A percentile compares a stretch with the other conserved stretches of the same genome.
Conservation (phyloP, 2,113 vertebrate genomes). For the Oceanites oceanicus region DNA sequence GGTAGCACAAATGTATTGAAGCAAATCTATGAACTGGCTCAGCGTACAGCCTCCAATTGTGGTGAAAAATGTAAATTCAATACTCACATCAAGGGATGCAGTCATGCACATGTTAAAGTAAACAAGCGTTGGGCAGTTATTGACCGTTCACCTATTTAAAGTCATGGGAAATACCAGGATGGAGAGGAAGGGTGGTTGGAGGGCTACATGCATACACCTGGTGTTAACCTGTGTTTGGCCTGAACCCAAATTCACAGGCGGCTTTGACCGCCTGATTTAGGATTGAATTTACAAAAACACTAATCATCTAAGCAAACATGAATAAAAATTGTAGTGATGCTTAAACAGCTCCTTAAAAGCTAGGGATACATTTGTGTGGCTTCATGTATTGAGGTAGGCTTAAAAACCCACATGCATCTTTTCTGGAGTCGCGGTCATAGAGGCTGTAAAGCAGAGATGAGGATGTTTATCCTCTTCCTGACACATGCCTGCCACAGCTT, state of each 20-base stretch:
- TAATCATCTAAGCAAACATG: not conserved
- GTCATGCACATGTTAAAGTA: not conserved
- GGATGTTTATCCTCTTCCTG: not conserved
- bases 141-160: not conserved
- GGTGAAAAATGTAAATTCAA: not conserved
- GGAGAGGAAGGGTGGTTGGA: not conserved
- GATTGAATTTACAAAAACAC: not conserved
- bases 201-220: rapidly evolving
- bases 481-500: not conserved
- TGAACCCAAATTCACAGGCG: not conserved
- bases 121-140: not conserved
- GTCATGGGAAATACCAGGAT: not conserved
- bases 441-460: not conserved
- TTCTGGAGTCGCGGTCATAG: not conserved
- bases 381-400: not conserved
- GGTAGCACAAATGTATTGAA: not conserved
- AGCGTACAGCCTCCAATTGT: not conserved
- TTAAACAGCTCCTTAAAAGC: not conserved
- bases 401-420: not conserved
- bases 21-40: not conserved
- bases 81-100: not conserved
- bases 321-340: not conserved
- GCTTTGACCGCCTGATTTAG: not conserved
- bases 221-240: not conserved
- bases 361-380: not conserved